phyloP scores from a whole-genome alignment of 2,888 invertebrate species.

The Pachydiplax longipennis region DNA sequence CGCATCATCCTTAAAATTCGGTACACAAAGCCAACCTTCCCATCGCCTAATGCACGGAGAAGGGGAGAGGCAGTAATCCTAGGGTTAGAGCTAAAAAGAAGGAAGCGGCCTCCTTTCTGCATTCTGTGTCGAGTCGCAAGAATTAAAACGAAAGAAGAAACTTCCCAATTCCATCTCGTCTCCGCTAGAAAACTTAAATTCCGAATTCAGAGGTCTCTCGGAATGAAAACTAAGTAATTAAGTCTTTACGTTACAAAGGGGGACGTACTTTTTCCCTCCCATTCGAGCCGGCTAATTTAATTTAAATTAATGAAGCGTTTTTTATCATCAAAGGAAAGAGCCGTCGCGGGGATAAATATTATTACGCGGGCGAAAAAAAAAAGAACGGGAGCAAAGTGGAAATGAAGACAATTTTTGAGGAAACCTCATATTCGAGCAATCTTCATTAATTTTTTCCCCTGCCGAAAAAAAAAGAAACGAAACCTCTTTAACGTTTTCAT shows the following conservation, averaged over 20 bases:
- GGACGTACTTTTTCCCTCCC: neutral
- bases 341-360: neutral
- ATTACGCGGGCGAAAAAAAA: neutral
- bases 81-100: neutral
- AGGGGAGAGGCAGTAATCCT: conserved; percentile 3
- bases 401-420: neutral
- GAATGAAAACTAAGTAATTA: conserved; percentile 42
- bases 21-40: conserved; percentile 3
- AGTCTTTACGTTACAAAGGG: conserved; percentile 29
- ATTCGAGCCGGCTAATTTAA: neutral
- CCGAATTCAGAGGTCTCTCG: conserved; percentile 23
- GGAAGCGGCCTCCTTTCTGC: neutral
- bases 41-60: neutral
- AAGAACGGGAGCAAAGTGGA: neutral
- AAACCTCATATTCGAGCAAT: neutral
- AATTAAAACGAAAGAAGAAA: conserved; percentile 36
- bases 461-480: too few relatives aligned
- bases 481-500: neutral
- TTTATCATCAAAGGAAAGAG: conserved; percentile 12
- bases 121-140: conserved; percentile 9
- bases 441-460: neutral
- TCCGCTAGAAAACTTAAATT: conserved; percentile 25
- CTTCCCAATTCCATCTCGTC: conserved; percentile 42
- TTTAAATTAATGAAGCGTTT: conserved; percentile 24
- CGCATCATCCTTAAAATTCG: neutral